Base-by-base conservation (phyloP, 1,140 invertebrate genomes). In the Drosophila fuyamai region DNA sequence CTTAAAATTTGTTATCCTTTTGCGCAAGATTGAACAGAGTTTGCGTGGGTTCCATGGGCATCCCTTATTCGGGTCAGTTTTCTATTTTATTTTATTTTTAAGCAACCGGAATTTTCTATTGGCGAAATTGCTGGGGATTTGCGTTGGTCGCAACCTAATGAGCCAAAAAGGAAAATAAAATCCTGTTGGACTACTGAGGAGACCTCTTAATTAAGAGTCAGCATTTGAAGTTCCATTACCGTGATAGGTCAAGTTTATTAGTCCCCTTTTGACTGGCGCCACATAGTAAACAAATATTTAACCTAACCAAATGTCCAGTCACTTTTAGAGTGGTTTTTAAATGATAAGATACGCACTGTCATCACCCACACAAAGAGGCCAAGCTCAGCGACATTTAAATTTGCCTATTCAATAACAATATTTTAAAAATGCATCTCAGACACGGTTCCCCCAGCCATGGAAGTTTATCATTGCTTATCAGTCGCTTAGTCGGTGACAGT, bases 1-100 rank as follows among this genome's bases (percentile, higher is more conserved):
- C 47, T 81, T 81, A 80, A 79, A 68, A 72, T 66, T 88, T 54
- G 72, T 77, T 89, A 88, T 89, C 84, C 84, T 81, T 88, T 84
- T 88, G 84, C 84, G 84, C 84, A 88, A 88, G 72, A 84, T 89
- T 88, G 84, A 74, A 89, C 84, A 88, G 80, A 62, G 62, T 77
- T 70, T 74, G 76, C 72, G 75, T 85, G 65, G 81, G 73, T 59
- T 70, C 47, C 72, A 50, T 50, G 38, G 41, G 38, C 38, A 41
- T 63, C 40, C 55, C 13, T 83, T 68, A 80, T 80, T 88, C 70
- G 81, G 73, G 80, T 89, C 73, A 61, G 40, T 35, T 54, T 76
- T 76, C 35, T 67, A 50, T 57, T 71, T 40, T 57, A 47, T 71
- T 71, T 71, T 71, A 70, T 44, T 56, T 36, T 41, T 48, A 27